These are phyloP conservation scores for Bursaphelenchus okinawaensis DNA, from an alignment of 2,888 invertebrate genomes.

Conservation along the genomic window DNA sequence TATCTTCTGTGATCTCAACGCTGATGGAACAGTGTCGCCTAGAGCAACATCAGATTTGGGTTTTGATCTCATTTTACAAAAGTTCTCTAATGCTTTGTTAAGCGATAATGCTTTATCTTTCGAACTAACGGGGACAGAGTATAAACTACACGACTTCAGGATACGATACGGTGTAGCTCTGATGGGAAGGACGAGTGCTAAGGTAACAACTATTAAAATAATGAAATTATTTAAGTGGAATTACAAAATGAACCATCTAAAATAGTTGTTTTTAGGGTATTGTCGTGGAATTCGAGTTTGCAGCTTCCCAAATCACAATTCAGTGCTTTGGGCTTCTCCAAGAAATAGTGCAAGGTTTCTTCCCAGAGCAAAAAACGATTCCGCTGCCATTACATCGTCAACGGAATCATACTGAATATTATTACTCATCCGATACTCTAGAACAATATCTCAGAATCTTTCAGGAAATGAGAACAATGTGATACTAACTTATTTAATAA, in stretches of 20 bases:
- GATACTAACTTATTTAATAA: constrained; percentile 11
- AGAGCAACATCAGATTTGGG: constrained; percentile 41
- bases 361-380: constrained; percentile 30
- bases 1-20: constrained; percentile 25
- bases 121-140: constrained; percentile 39
- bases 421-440: constrained; percentile 43
- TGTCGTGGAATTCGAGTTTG: constrained; percentile 38
- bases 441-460: constrained; percentile 42
- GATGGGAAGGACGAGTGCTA: constrained; percentile 35
- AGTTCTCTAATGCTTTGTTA: constrained; percentile 35
- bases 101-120: constrained; percentile 16
- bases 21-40: constrained; percentile 25
- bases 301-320: constrained; percentile 30
- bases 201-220: constrained; percentile 25
- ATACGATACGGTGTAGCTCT: constrained; percentile 43
- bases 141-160: constrained; percentile 37
- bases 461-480: constrained; percentile 30
- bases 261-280: constrained; percentile 27
- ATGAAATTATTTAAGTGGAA: not conserved
- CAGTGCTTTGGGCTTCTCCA: constrained; percentile 32
- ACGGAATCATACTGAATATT: constrained; percentile 32
- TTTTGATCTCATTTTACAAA: constrained; percentile 44
- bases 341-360: constrained; percentile 36
- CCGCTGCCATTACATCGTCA: constrained; percentile 9
- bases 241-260: constrained; percentile 4